These are phyloP conservation scores for Lasioglossum leucozonium DNA, from an alignment of 2,888 invertebrate species.

Conservation along the genomic window DNA sequence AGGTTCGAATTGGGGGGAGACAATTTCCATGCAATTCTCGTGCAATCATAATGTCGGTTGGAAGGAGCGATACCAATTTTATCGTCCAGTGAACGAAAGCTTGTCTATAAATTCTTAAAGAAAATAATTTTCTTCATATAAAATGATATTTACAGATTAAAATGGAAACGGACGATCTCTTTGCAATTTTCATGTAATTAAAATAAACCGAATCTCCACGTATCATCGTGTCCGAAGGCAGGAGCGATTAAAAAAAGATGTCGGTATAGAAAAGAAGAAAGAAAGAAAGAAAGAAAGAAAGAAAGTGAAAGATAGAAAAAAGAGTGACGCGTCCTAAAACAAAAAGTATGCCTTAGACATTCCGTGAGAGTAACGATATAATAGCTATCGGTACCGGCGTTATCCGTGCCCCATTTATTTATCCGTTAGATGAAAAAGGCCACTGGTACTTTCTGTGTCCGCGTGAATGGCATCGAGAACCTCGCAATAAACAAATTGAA, in stretches of 20 bases:
- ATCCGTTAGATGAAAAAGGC: constrained; percentile 39
- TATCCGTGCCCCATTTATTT: constrained; percentile 32
- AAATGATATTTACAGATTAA: no score
- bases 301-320: neutral
- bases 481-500: constrained; percentile 64
- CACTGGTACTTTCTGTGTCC: constrained; percentile 51
- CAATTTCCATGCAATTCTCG: neutral
- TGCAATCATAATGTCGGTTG: neutral
- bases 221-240: constrained; percentile 21
- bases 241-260: neutral
- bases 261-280: neutral
- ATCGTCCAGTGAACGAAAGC: no score
- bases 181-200: neutral
- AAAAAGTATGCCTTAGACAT: constrained; percentile 65
- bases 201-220: constrained; percentile 32
- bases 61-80: no score
- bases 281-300: neutral
- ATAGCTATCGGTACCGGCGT: constrained; percentile 24
- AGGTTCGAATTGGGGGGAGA: neutral
- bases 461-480: constrained; percentile 60
- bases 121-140: no score
- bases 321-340: constrained; percentile 30
- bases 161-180: no score
- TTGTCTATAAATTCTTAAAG: no score
- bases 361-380: constrained; percentile 63